Percentiles rank a stretch among this genome's conserved stretches.
Conservation (phyloP, 2,113 vertebrate genomes). For the Oncorhynchus gorbuscha region DNA sequence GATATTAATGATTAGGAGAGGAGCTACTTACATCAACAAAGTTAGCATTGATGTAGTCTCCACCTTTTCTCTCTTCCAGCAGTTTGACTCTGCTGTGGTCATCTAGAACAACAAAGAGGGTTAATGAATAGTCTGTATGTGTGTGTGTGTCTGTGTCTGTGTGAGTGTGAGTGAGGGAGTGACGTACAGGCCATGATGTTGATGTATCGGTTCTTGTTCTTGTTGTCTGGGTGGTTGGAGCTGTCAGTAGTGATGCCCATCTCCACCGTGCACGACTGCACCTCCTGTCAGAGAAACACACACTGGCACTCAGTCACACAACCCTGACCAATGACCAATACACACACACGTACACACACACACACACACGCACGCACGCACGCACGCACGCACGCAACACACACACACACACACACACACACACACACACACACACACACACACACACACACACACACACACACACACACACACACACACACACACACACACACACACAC, state of each 20-base stretch:
- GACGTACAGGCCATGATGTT: constrained; percentile 95
- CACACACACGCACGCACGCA: not conserved
- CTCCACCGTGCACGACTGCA: constrained; percentile 91
- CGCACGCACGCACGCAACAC: too few relatives aligned
- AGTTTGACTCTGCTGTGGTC: constrained; percentile 97
- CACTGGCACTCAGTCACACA: not conserved
- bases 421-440: too few relatives aligned
- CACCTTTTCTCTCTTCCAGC: constrained; percentile 80
- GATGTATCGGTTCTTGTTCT: constrained; percentile 95
- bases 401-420: too few relatives aligned
- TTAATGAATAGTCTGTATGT: not conserved
- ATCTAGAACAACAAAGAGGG: constrained; percentile 71
- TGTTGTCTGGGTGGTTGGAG: constrained; percentile 94
- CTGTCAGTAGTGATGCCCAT: constrained; percentile 89
- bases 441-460: too few relatives aligned
- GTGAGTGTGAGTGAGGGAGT: not conserved
- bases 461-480: too few relatives aligned
- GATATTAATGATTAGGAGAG: not conserved
- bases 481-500: too few relatives aligned
- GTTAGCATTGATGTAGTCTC: constrained; percentile 97
- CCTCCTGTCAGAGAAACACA: constrained; percentile 78
- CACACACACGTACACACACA: not conserved
- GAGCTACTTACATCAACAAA: constrained; percentile 88
- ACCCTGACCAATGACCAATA: not conserved
- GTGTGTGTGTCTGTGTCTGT: not conserved